These are phyloP conservation scores for Hirundichthys speculiger DNA, from an alignment of 2,113 vertebrate genomes.

Conservation along the genomic window DNA sequence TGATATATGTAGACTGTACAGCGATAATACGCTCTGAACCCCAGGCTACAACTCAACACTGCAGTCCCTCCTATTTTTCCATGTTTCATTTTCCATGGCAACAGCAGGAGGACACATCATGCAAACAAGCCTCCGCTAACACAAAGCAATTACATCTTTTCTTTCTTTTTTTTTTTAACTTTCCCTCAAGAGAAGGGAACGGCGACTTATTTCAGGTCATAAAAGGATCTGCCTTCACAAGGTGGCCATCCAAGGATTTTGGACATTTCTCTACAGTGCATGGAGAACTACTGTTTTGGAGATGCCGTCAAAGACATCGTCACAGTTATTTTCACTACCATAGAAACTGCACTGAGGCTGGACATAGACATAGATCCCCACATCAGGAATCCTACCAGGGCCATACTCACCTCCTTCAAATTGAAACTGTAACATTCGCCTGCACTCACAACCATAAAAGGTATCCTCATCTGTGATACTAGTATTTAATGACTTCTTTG, in stretches of 20 bases:
- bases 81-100: neutral
- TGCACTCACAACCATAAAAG: constrained; percentile 1
- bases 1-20: neutral
- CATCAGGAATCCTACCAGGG: too few species aligned
- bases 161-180: neutral
- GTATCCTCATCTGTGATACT: neutral
- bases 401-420: constrained; percentile 22
- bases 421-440: constrained; percentile 24
- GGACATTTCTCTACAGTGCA: too few species aligned
- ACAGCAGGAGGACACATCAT: neutral
- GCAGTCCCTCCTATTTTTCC: neutral
- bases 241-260: too few species aligned
- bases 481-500: neutral
- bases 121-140: neutral
- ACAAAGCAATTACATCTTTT: neutral
- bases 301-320: too few species aligned
- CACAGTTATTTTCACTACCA: neutral
- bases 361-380: too few species aligned
- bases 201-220: too few species aligned
- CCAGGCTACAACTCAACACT: neutral
- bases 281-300: too few species aligned
- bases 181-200: neutral
- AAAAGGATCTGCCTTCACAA: too few species aligned
- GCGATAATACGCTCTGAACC: constrained; percentile 1
- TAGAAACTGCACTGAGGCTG: neutral